Base-by-base conservation (phyloP, 2,113 vertebrate species). In the Progne subis region DNA sequence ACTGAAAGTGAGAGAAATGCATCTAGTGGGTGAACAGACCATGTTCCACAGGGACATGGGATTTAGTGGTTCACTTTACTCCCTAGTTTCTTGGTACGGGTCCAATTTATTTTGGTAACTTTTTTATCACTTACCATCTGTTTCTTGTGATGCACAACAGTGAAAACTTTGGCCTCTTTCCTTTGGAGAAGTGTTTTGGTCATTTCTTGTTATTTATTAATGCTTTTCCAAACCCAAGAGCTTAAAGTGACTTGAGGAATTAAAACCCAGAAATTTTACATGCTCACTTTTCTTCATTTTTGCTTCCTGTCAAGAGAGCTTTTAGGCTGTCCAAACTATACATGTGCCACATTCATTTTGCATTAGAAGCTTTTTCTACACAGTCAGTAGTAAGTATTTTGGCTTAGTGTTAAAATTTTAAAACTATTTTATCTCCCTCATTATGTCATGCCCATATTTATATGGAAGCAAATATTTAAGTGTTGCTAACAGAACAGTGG, bases 321-420 rank as follows among this genome's bases (percentile, higher is more conserved):
- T 55, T 88, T 83, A 94, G 56, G 56, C 79, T 21, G 3, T 71
- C 12, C 25, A 76, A 17, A 67, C 39, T 49, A 18, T 56, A 57
- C 60, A 92, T 76, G 56, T 86, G 60, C 43, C 44, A 32, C 79
- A 83, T 95, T 88, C 60, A 93, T 94, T 95, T 97, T 96, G 63
- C 60, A 93, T 93, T 88, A 68, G 56, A 92, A 83, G 60, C 31
- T 86, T 90, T 91, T 88, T 57, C n/a, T 61, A 13, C 34, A 44
- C 24, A 34, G 79, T 82, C 28, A 39, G n/a, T 83, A 75, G 31
- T 68, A 88, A 81, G n/a, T 78, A 60, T 90, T 71, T 80, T 90
- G 60, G 34, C 10, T 29, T 28, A 80, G 24, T 70, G 21, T 55
- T 90, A 78, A 88, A 84, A 86, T 86, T 94, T 86, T 68, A 64